Percentiles rank a stretch among this genome's conserved stretches.
phyloP scores from a whole-genome alignment of 2,797 vertebrate genomes.

The Thamnophis elegans region DNA sequence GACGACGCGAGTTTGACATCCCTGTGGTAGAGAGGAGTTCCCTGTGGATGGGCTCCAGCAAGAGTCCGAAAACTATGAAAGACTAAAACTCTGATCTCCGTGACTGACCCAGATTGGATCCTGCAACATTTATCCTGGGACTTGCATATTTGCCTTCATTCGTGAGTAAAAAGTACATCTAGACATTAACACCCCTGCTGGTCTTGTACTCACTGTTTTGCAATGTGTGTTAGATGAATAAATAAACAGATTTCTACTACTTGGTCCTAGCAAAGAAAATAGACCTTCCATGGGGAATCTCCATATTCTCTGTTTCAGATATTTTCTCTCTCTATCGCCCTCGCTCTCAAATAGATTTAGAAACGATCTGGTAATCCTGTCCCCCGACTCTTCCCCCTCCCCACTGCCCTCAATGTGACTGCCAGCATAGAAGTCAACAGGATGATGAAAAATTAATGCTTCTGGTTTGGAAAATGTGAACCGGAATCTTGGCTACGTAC shows the following conservation, averaged over 20 bases:
- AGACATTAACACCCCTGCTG: constrained; percentile 8
- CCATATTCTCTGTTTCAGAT: constrained; percentile 4
- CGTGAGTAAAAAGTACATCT: not conserved
- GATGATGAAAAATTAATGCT: not conserved
- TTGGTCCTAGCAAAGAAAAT: not conserved
- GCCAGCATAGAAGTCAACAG: not conserved
- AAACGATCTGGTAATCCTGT: not conserved
- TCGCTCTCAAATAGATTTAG: not conserved
- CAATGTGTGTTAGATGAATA: not conserved
- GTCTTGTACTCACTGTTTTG: constrained; percentile 15
- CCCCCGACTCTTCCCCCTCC: not conserved
- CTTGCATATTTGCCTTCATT: not conserved
- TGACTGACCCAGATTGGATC: too few relatives aligned
- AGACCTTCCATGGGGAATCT: not conserved
- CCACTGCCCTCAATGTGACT: not conserved
- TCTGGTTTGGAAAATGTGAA: not conserved
- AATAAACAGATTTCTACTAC: not conserved
- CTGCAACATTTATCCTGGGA: not conserved
- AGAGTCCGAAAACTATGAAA: too few relatives aligned
- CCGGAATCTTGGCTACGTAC: not conserved
- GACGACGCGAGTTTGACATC: too few relatives aligned
- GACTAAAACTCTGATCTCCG: too few relatives aligned
- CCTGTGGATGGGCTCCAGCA: too few relatives aligned
- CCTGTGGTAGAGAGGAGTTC: too few relatives aligned
- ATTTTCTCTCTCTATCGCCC: not conserved